Evolutionary conservation across 1,140 invertebrate species (phyloP).

Genomic region (Micrasema longulum): DNA sequence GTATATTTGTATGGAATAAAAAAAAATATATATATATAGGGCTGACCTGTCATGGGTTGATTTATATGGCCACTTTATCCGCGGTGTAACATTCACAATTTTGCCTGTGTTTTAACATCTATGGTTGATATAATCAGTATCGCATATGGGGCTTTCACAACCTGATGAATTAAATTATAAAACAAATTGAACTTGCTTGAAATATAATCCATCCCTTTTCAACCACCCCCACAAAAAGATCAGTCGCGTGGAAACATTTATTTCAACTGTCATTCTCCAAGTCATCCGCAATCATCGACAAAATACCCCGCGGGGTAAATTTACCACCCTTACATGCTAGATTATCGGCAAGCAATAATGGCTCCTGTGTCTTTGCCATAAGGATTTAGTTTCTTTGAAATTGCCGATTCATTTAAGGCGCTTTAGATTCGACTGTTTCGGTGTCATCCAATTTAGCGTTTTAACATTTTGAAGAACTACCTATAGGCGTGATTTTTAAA

Average conservation of each 20-base stretch:
- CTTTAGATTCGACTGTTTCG: constrained; percentile 3
- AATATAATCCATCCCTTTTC: constrained; percentile 22
- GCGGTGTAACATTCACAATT: no score
- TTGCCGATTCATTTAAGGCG: background rate
- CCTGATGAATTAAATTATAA: no score
- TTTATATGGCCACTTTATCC: no score
- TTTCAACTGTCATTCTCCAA: constrained; percentile 54
- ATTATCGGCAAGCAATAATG: constrained; percentile 15
- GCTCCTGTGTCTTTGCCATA: background rate
- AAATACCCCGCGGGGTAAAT: constrained; percentile 17
- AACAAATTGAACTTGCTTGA: no score
- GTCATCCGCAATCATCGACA: constrained; percentile 53
- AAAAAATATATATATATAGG: no score
- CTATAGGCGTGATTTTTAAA: constrained; percentile 50
- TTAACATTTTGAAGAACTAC: constrained; percentile 54
- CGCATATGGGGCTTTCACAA: background rate
- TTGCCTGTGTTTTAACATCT: no score
- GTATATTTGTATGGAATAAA: no score
- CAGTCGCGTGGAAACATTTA: constrained; percentile 53
- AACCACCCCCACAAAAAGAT: constrained; percentile 45
- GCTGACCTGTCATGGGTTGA: no score
- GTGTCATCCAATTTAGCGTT: constrained; percentile 53
- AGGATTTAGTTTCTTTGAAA: constrained; percentile 18
- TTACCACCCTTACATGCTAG: background rate
- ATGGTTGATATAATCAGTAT: no score